Conservation (phyloP, 2,797 vertebrate species). For the Melanotaenia nigrans region DNA sequence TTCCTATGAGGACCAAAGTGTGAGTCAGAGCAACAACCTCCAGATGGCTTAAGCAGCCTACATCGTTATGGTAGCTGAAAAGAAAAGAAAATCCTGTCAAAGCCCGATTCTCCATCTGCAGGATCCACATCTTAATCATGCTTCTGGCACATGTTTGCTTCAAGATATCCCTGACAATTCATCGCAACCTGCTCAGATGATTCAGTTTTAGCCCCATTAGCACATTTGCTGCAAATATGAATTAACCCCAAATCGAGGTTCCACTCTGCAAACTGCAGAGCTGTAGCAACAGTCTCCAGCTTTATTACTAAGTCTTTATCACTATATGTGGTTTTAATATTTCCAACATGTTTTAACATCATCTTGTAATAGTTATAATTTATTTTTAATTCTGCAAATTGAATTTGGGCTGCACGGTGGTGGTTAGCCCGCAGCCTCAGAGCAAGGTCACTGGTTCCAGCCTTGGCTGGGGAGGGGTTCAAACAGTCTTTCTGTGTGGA, state of each 20-base stretch:
- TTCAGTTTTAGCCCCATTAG: slow-evolving; percentile 41
- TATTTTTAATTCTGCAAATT: neutral
- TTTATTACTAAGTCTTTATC: slow-evolving; percentile 30
- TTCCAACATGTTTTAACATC: slow-evolving; percentile 14
- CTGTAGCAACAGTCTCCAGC: slow-evolving; percentile 13
- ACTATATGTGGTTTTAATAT: slow-evolving; percentile 16
- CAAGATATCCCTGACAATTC: slow-evolving; percentile 44
- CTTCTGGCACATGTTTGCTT: slow-evolving; percentile 33
- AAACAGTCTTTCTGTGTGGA: too few relatives aligned
- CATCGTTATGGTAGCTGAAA: slow-evolving; percentile 33
- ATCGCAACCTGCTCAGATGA: slow-evolving; percentile 54
- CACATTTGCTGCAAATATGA: slow-evolving; percentile 48
- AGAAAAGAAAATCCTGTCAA: slow-evolving; percentile 45
- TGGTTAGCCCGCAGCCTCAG: too few relatives aligned
- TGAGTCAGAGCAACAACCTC: slow-evolving; percentile 24
- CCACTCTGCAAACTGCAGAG: slow-evolving; percentile 17
- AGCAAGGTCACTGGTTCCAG: too few relatives aligned
- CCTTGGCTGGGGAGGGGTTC: too few relatives aligned
- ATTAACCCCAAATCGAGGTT: slow-evolving; percentile 31
- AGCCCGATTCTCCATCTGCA: slow-evolving; percentile 57
- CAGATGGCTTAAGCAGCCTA: slow-evolving; percentile 49
- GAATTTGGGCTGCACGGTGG: too few relatives aligned
- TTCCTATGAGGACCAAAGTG: neutral
- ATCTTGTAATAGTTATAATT: slow-evolving; percentile 8
- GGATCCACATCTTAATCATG: slow-evolving; percentile 36